Conservation (phyloP, 2,797 vertebrate species). For the Oreochromis grahami region DNA sequence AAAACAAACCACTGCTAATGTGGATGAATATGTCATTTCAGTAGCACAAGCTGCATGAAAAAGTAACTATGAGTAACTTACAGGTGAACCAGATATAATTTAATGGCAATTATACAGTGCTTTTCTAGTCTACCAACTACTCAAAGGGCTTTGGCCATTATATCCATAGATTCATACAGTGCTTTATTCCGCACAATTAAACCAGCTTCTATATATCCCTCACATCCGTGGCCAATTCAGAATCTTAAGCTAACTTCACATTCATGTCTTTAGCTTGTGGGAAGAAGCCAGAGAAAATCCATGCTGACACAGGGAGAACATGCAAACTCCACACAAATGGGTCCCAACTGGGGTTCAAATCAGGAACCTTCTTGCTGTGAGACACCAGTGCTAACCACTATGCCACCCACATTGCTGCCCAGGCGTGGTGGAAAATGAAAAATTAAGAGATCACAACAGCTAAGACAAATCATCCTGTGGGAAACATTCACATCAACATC, state of each 20-base stretch:
- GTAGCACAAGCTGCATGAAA: not conserved
- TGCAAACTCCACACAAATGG: not conserved
- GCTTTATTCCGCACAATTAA: not conserved
- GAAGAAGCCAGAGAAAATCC: not conserved
- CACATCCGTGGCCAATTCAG: not conserved
- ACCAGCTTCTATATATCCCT: not conserved
- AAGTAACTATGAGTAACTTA: not conserved
- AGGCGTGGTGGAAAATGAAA: not conserved
- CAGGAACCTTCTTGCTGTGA: not conserved
- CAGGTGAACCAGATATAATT: not conserved
- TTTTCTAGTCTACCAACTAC: not conserved
- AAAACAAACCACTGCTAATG: not conserved
- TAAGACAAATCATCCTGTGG: not conserved
- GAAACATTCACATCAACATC: not conserved
- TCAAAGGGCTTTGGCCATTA: not conserved
- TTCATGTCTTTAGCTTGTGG: not conserved
- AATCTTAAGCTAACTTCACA: not conserved
- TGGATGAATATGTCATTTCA: not conserved
- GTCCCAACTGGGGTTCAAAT: not conserved
- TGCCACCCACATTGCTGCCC: not conserved
- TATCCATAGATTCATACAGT: not conserved
- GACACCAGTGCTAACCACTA: not conserved
- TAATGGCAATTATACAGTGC: not conserved
- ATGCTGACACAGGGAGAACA: not conserved
- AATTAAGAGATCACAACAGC: not conserved